Evolutionary conservation across 2,113 vertebrate genomes (phyloP), one percentile per base, ranked within the genome.

Genomic region (Cololabis saira): DNA sequence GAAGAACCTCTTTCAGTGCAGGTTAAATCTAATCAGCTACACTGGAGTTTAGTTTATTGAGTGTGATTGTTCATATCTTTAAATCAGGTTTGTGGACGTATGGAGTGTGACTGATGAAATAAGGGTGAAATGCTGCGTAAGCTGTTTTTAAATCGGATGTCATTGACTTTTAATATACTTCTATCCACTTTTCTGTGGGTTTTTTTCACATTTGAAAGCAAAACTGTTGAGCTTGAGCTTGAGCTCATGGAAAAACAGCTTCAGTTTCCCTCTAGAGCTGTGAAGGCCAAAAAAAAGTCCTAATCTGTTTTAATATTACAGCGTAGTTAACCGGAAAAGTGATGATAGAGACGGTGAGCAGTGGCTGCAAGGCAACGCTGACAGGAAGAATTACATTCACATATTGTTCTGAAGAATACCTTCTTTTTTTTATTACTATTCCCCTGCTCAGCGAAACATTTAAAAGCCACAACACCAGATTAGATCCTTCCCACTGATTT

Each of bases 401-500:
- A 53, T n/a, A 53, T 24, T 37, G 43, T 50, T 53, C 54, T 45
- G 27, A 59, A 61, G 74, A 37, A 37, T 37, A 37, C 33, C 33
- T 37, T 9, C 10, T 37, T 37, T 37, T 37, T 37, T 27, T 27
- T 5, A 27, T 27, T 37, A 37, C 10, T 37, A 37, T 37, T 11
- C 33, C 33, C 10, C 33, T 9, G 45, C 9, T 37, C 33, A 4
- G 45, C 9, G 22, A 71, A 73, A 64, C 50, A 56, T 61, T 51
- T 71, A 47, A 76, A 73, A 63, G 33, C 22, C 54, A 58, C 48
- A 73, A 71, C 43, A 74, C 40, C 62, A 48, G 24, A 42, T 64
- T 49, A 76, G 12, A 73, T 66, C 19, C 15, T 62, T 22, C 48
- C 9, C 5, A 50, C 10, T 73, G 74, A 84, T 84, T 79, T 73